Evolutionary conservation across 2,888 invertebrate species (phyloP), one percentile per base, ranked within the genome.

Genomic region (Slavum lentiscoides): DNA sequence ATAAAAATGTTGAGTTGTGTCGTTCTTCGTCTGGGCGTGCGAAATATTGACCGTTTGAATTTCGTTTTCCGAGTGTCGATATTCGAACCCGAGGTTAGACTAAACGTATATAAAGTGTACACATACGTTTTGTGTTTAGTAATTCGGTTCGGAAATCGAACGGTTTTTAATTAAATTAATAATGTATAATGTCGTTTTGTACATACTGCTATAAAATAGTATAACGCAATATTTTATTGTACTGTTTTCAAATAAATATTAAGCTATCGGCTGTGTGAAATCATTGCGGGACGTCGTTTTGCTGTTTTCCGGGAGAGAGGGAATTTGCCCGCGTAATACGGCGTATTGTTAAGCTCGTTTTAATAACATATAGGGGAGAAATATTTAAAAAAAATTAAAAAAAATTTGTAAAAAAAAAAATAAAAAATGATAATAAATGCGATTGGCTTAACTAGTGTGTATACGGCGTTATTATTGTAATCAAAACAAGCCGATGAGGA

Each of bases 281-380:
- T 13, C 11, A 11, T 15, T 13, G 23, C 13, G n/a, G 58, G 39
- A 67, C 30, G 23, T 75, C 39, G 21, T 75, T 19, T 70, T 75
- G 30, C 30, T n/a, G n/a, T n/a, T 43, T 19, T 17, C 21, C 4
- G 67, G 58, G 58, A 43, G 58, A n/a, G n/a, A n/a, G n/a, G n/a
- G n/a, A n/a, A 43, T 43, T 67, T 55, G 49, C 49, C 49, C 21
- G n/a, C n/a, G 6, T 15, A 23, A 13, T n/a, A n/a, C 13, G 30
- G 30, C 4, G 30, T 30, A 75, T 67, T 75, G 67, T 58, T 67
- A 75, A 75, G 67, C 67, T 23, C 75, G 23, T 67, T 75, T 49
- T 75, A 75, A 75, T 75, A 9, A 43, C 13, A 17, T 9, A 43
- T 9, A 43, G 58, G 55, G 72, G 43, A 23, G 30, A 67, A 67